Evolutionary conservation across 1,140 invertebrate species (phyloP), one percentile per base, ranked within the genome.

Genomic region (Hypothenemus hampei): DNA sequence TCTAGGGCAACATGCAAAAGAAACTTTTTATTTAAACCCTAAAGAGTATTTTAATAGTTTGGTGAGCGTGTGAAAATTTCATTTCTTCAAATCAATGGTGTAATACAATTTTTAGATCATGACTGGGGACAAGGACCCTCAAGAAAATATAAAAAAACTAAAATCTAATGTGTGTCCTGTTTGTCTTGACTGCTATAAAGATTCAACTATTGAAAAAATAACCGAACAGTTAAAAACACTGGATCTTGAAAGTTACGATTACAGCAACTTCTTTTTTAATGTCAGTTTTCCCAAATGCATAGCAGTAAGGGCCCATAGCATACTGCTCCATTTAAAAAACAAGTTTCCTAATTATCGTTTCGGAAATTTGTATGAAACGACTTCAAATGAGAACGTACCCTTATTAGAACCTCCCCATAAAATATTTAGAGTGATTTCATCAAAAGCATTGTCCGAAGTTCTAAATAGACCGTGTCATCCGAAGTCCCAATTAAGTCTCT

Each of bases 161-260:
- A 73, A 76, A 26, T 24, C 59, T 2, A 68, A 71, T 57, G 57
- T 73, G 4, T 87, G 84, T 61, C 60, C 76, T 0, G 71, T 73
- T 6, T 87, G 84, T 67, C 61, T 86, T 26, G 82, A 81, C 29
- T 69, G 86, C n/a, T 74, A 86, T 18, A 77, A 84, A 52, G 61
- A 76, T 52, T 60, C 71, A 5, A 67, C 69, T 51, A 67, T 77
- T 51, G 62, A 74, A 49, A 61, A 66, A 24, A 60, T 78, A 5
- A 51, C 82, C 26, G 31, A 73, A 31, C 65, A 71, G 21, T 75
- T 80, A 26, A 49, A 67, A 0, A 44, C 62, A 18, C 55, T 70
- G 1, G 64, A 69, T 19, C 68, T 73, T n/a, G 56, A 61, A 13
- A 62, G 70, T 39, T 76, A 73, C 61, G 71, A 76, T 39, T 70